Percentiles rank a stretch among this genome's conserved stretches.
Evolutionary conservation across 2,113 vertebrate genomes (phyloP).

Genomic region (Irena cyanogastra): DNA sequence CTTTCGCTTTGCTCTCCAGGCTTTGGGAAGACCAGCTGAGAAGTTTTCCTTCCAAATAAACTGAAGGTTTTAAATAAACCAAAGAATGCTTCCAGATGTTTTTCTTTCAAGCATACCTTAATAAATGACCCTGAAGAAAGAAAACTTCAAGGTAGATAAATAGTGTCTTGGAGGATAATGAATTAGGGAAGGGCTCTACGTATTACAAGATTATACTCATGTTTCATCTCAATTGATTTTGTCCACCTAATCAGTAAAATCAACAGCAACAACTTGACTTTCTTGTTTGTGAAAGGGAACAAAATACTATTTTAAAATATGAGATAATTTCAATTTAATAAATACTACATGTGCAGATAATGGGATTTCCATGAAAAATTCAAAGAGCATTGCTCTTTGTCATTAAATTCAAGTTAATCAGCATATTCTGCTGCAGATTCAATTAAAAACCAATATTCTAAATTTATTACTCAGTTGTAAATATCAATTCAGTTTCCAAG

Average conservation of each 20-base stretch:
- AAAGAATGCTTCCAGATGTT: neutral
- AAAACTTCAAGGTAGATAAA: neutral
- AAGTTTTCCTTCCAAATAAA: neutral
- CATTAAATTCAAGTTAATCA: neutral
- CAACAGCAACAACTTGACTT: neutral
- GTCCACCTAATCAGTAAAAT: neutral
- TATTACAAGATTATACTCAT: neutral
- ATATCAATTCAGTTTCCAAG: neutral
- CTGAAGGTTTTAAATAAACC: neutral
- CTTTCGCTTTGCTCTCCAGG: neutral
- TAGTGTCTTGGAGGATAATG: neutral
- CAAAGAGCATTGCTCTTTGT: neutral
- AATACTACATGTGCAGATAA: neutral
- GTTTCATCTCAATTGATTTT: neutral
- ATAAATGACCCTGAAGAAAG: neutral
- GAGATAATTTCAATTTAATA: neutral
- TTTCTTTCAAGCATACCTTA: neutral
- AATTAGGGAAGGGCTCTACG: neutral
- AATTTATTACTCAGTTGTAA: neutral
- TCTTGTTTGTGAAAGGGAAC: neutral
- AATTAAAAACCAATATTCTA: slow-evolving; percentile 20
- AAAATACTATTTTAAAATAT: neutral
- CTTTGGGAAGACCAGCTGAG: neutral
- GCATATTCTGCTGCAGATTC: neutral
- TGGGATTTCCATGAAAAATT: neutral